These are phyloP conservation scores for Bimastos eiseni DNA, from an alignment of 2,888 invertebrate species.

Conservation along the genomic window DNA sequence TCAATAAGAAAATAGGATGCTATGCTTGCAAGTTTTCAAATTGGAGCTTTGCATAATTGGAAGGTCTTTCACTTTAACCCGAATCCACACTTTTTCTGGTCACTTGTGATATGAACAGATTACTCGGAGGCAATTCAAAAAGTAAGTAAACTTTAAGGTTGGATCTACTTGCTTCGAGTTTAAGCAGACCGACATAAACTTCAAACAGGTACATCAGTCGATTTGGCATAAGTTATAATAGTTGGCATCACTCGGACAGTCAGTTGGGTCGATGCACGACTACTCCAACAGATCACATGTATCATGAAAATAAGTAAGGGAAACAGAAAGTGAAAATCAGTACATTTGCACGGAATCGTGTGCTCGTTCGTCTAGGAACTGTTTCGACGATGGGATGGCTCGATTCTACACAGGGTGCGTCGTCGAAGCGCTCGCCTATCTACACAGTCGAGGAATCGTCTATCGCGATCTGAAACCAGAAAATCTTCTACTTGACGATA, in stretches of 20 bases:
- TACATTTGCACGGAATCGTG: not conserved
- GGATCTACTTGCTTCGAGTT: not conserved
- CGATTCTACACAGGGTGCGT: conserved; percentile 89
- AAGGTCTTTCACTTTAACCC: not conserved
- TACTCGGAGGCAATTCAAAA: not conserved
- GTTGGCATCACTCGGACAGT: no score
- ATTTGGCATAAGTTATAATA: not conserved
- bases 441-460: conserved; percentile 82
- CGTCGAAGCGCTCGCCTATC: conserved; percentile 87
- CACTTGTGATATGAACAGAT: not conserved
- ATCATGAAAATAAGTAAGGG: not conserved
- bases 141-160: not conserved
- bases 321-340: not conserved
- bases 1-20: not conserved
- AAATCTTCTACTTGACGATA: conserved; percentile 80
- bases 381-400: conserved; percentile 79
- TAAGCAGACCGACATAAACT: not conserved
- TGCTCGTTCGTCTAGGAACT: conserved; percentile 47
- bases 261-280: no score
- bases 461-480: conserved; percentile 89
- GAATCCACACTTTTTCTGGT: not conserved
- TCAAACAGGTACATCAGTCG: not conserved
- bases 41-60: not conserved
- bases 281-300: no score
- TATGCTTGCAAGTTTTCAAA: not conserved